These are phyloP conservation scores for Wasmannia auropunctata DNA, from an alignment of 1,140 invertebrate genomes.

Conservation along the genomic window DNA sequence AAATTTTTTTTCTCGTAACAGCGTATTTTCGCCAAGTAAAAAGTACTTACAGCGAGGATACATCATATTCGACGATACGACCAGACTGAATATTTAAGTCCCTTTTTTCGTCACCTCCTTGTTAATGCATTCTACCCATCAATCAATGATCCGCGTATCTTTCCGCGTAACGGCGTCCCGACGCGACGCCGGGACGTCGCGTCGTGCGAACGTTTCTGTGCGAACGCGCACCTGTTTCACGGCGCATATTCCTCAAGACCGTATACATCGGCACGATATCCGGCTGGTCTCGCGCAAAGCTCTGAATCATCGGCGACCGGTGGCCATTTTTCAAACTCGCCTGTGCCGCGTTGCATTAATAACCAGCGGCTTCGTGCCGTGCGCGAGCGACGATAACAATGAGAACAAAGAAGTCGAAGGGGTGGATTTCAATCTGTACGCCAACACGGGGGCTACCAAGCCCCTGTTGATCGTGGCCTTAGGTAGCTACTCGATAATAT, in stretches of 20 bases:
- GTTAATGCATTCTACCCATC: constrained; percentile 47
- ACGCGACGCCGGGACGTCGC: constrained; percentile 37
- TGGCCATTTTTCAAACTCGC: constrained; percentile 74
- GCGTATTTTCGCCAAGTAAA: neutral
- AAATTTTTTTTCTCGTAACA: neutral
- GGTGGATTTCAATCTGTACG: constrained; percentile 75
- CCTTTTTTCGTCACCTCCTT: constrained; percentile 31
- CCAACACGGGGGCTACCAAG: constrained; percentile 53
- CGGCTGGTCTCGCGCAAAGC: constrained; percentile 67
- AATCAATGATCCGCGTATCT: constrained; percentile 55
- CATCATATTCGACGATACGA: neutral
- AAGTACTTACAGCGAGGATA: neutral
- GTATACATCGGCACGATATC: constrained; percentile 64
- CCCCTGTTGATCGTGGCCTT: constrained; percentile 35
- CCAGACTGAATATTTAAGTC: constrained; percentile 38
- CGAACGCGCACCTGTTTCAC: constrained; percentile 71
- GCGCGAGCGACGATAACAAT: constrained; percentile 70
- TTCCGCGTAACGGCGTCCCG: constrained; percentile 35
- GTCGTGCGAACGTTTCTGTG: constrained; percentile 49
- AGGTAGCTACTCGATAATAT: constrained; percentile 63
- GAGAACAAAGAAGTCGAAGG: constrained; percentile 71
- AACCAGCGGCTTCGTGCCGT: constrained; percentile 73
- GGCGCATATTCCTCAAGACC: constrained; percentile 66
- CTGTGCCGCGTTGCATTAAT: constrained; percentile 70
- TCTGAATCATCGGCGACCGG: constrained; percentile 71